Evolutionary conservation across 2,888 invertebrate genomes (phyloP).

Genomic region (Eurytoma adleriae): DNA sequence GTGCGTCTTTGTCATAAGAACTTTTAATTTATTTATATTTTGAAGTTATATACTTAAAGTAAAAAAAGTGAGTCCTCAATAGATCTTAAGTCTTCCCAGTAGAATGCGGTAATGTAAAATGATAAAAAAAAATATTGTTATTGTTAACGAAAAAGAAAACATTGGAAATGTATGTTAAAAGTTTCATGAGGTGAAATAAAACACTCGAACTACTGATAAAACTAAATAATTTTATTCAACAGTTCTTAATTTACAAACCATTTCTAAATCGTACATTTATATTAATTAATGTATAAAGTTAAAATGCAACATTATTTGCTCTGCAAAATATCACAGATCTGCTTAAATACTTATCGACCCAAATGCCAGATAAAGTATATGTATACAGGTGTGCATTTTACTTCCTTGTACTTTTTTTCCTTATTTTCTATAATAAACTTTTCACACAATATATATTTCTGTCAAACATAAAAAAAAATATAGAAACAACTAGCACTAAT

Average conservation of each 20-base stretch:
- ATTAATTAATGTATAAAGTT: slow-evolving; percentile 36
- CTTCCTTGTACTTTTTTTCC: slow-evolving; percentile 36
- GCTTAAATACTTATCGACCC: slow-evolving; percentile 48
- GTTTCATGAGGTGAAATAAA: slow-evolving; percentile 43
- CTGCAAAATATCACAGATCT: slow-evolving; percentile 57
- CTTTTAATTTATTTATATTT: slow-evolving; percentile 54
- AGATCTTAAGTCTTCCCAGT: slow-evolving; percentile 35
- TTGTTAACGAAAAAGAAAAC: slow-evolving; percentile 30
- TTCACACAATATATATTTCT: slow-evolving; percentile 11
- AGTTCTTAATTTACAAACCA: slow-evolving; percentile 38
- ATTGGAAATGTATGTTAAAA: slow-evolving; percentile 27
- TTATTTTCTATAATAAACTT: slow-evolving; percentile 36
- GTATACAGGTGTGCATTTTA: slow-evolving; percentile 50
- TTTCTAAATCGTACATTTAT: slow-evolving; percentile 20
- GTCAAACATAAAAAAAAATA: slow-evolving; percentile 36
- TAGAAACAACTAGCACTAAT: slow-evolving; percentile 4
- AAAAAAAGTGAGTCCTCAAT: background rate
- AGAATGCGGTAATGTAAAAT: slow-evolving; percentile 15
- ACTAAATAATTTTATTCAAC: slow-evolving; percentile 52
- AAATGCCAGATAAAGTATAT: slow-evolving; percentile 41
- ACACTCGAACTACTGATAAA: slow-evolving; percentile 40
- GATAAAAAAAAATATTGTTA: slow-evolving; percentile 30
- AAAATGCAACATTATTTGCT: slow-evolving; percentile 53
- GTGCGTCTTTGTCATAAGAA: slow-evolving; percentile 8
- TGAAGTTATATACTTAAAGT: slow-evolving; percentile 40